Evolutionary conservation across 2,113 vertebrate species (phyloP), one percentile per base, ranked within the genome.

Genomic region (Trematomus loennbergii): DNA sequence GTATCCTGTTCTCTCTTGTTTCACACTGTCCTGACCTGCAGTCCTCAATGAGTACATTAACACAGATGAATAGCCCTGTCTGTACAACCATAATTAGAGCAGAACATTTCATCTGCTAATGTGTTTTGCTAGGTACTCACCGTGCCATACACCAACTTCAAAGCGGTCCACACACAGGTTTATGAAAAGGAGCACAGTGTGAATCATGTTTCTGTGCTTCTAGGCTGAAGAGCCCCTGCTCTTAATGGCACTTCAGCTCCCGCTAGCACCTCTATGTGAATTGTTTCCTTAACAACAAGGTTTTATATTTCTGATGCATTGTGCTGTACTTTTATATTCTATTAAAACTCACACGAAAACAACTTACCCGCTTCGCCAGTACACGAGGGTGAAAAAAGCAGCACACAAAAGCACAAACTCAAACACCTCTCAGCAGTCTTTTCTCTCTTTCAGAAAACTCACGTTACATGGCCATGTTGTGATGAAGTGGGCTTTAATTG

Each of bases 71-170:
- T 75, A 73, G 79, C 75, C 43, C 40, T 4, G 78, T 70, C 62
- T 88, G 82, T 83, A 63, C 76, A 22, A 52, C 20, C 54, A 60
- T 78, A 88, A 88, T 91, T 88, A 85, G 82, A 81, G 86, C 81
- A 58, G 84, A 90, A 87, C 70, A 81, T 85, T 85, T 88, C 78
- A 83, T 90, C 89, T 68, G 20, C 82, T 91, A 88, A 88, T 91
- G 86, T 87, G 86, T 91, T 88, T 87, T 83, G 85, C 75, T 49
- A 53, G 82, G 83, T 82, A 76, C 83, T 85, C 81, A 57, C 66
- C 49, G 49, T 64, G 88, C 78, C 57, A 49, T 63, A 60, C 62
- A 78, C 81, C 63, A 48, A 45, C 81, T 85, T 89, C 82, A 63
- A 80, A 75, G 57, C 72, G 60, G 18, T 64, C 13, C 40, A 79